Base-by-base conservation (phyloP, 2,888 invertebrate genomes). In the Limulus polyphemus region DNA sequence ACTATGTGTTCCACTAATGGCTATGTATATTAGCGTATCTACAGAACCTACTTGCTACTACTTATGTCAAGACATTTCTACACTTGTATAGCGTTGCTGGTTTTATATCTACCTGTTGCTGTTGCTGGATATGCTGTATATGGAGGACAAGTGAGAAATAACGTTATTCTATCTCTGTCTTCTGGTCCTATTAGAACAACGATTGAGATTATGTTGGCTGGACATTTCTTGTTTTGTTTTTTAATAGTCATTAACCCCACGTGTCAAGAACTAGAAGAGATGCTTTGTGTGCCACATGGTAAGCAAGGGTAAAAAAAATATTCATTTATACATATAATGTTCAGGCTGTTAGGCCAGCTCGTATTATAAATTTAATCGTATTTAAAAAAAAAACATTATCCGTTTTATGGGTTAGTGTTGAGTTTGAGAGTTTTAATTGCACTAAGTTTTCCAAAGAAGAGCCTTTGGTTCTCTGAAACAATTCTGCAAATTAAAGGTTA, bases 221-320 rank as follows among this genome's bases (percentile, higher is more conserved):
- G 82, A 5, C 86, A 87, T 74, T 78, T 86, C 16, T 74, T 85
- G 47, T 77, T 83, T 57, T 85, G 85, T 47, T 85, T 85, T 73
- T 76, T 84, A 64, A 84, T 87, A 69, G 80, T 85, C 66, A 80
- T 85, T 68, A 86, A 86, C 76, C 85, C 86, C 0, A 82, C 85
- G 51, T 83, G 82, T 71, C 86, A 90, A 72, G 87, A 91, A 69
- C 76, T 91, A 49, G 93, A 93, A 74, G 87, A 88, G 69, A 79
- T 83, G 59, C 78, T 90, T 14, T 81, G 81, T 46, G 81, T 92
- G 63, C 83, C 87, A 1, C 82, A 84, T 81, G 80, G 91, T 89
- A 77, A 73, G 78, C 60, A 11, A 54, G 1, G 7, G 13, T 51
- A 5, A 5, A 51, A 51, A 32, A 32, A 32, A 32, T 5, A 32